Conservation (phyloP, 2,797 vertebrate species). For the Bryconaethiops microstoma region DNA sequence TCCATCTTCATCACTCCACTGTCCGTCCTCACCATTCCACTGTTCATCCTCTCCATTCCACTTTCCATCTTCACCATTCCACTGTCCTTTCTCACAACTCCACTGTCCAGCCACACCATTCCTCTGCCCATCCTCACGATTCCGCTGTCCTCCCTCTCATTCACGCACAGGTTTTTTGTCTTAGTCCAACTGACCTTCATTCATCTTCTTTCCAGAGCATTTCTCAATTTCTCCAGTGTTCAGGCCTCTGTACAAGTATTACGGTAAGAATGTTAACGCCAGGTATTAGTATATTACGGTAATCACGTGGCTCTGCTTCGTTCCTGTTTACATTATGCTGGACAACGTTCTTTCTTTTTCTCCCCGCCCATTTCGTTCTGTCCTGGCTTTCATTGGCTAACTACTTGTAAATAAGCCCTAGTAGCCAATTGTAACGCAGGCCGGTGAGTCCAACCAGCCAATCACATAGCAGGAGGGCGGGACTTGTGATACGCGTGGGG, state of each 20-base stretch:
- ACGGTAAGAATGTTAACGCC: neutral
- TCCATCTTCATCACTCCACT: too few relatives aligned
- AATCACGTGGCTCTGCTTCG: neutral
- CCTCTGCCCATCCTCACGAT: too few relatives aligned
- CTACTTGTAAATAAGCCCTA: neutral
- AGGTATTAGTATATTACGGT: slow-evolving; percentile 19
- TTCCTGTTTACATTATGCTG: slow-evolving; percentile 24
- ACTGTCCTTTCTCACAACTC: too few relatives aligned
- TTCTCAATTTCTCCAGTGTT: neutral
- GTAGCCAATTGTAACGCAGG: neutral
- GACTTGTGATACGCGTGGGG: neutral
- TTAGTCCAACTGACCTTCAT: too few relatives aligned
- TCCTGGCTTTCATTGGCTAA: neutral
- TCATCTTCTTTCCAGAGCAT: too few relatives aligned
- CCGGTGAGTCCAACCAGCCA: neutral
- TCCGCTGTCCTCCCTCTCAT: too few relatives aligned
- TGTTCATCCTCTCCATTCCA: too few relatives aligned
- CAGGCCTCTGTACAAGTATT: neutral
- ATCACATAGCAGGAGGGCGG: neutral
- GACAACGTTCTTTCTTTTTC: neutral
- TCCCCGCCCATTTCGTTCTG: neutral
- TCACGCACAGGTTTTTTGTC: too few relatives aligned
- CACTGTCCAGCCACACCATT: too few relatives aligned
- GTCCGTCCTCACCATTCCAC: too few relatives aligned
- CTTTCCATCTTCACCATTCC: too few relatives aligned